A percentile compares a stretch with the other conserved stretches of the same genome.
phyloP scores from a whole-genome alignment of 2,797 vertebrate genomes.

The Lagorchestes hirsutus region DNA sequence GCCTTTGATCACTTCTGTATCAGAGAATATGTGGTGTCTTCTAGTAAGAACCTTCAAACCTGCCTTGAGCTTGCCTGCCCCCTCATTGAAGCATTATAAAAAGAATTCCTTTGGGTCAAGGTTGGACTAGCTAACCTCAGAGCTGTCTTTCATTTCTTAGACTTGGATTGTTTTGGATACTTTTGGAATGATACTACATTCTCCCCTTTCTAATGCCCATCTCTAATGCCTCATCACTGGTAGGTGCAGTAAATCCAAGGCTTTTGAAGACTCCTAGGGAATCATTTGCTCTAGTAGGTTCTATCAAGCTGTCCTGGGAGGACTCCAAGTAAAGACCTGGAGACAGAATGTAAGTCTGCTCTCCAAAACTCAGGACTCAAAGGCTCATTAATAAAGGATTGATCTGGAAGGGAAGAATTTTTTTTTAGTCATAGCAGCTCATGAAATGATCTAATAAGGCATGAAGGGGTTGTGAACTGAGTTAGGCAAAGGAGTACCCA shows the following conservation, averaged over 20 bases:
- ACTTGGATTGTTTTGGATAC: not conserved
- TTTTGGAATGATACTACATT: not conserved
- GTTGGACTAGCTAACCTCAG: not conserved
- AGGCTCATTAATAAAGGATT: not conserved
- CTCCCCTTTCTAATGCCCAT: not conserved
- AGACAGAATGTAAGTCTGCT: not conserved
- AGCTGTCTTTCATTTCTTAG: not conserved
- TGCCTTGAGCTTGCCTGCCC: not conserved
- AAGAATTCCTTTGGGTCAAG: not conserved
- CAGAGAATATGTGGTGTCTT: not conserved
- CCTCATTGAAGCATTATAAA: not conserved
- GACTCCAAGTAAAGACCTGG: not conserved
- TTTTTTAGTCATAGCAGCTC: not conserved
- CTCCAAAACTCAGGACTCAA: not conserved
- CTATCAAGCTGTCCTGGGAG: not conserved
- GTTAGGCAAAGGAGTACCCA: not conserved
- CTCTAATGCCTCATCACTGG: not conserved
- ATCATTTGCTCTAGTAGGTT: not conserved
- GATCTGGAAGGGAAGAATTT: not conserved
- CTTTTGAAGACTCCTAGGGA: not conserved
- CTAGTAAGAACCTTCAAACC: not conserved
- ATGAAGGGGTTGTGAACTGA: not conserved
- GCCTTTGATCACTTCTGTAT: not conserved
- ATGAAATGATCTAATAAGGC: not conserved
- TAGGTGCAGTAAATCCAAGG: not conserved